phyloP scores from a whole-genome alignment of 1,140 invertebrate genomes.

The Lordiphosa collinella region DNA sequence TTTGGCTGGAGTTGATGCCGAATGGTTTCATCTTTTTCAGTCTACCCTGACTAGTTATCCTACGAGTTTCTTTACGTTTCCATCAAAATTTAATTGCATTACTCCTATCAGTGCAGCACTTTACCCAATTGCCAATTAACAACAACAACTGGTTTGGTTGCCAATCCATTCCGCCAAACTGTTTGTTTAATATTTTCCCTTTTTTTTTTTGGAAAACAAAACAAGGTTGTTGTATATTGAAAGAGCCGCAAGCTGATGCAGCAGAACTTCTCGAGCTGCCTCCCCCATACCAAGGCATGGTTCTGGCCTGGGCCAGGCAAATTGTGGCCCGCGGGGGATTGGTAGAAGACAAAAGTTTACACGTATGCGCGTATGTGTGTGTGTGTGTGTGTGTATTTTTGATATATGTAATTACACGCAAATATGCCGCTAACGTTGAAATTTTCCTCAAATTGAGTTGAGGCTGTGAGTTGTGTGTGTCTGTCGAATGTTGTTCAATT shows the following conservation, averaged over 20 bases:
- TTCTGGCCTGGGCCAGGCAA: conserved; percentile 46
- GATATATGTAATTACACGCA: conserved; percentile 68
- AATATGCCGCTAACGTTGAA: conserved; percentile 66
- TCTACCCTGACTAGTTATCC: no score
- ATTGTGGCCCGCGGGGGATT: conserved; percentile 37
- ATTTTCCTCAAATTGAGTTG: conserved; percentile 62
- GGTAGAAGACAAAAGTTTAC: conserved; percentile 51
- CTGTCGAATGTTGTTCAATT: conserved; percentile 73
- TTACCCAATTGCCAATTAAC: no score
- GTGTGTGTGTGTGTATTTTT: conserved; percentile 22
- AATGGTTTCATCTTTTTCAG: no score
- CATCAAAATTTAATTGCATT: no score
- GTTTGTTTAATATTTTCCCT: conserved; percentile 46
- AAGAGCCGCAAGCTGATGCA: conserved; percentile 35
- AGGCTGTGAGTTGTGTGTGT: conserved; percentile 9
- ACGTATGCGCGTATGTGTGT: conserved; percentile 8
- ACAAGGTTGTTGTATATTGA: conserved; percentile 47
- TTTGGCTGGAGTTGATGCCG: no score
- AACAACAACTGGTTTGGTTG: background rate
- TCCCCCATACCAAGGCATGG: conserved; percentile 12
- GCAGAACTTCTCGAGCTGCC: background rate
- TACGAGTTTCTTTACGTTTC: no score
- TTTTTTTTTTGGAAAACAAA: conserved; percentile 34
- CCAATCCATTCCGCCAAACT: background rate
- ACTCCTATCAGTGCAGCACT: no score